A percentile compares a stretch with the other conserved stretches of the same genome.
These are phyloP conservation scores for Elephantulus edwardii DNA, from an alignment of 2,113 vertebrate species.

Conservation along the genomic window DNA sequence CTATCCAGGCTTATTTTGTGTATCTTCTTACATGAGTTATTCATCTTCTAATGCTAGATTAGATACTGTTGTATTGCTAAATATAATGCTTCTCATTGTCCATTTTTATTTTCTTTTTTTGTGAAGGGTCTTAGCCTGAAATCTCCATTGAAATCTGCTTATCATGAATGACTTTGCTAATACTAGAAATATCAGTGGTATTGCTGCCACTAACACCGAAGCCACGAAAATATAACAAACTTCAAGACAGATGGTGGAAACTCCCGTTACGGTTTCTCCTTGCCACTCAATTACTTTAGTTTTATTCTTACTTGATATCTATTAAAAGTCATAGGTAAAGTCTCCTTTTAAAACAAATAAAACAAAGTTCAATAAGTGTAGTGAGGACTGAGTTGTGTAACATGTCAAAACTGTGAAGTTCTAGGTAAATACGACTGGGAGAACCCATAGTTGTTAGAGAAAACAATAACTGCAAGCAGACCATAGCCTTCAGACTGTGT, in stretches of 20 bases:
- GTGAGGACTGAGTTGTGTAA: not conserved
- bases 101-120: too few relatives aligned
- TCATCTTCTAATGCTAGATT: too few relatives aligned
- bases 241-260: not conserved
- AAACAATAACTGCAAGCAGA: not conserved
- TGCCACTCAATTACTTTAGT: not conserved
- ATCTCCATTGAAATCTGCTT: too few relatives aligned
- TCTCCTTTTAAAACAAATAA: not conserved
- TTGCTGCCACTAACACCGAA: too few relatives aligned
- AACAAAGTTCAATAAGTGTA: not conserved
- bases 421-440: not conserved
- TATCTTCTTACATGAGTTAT: too few relatives aligned
- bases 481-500: not conserved
- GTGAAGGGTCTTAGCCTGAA: too few relatives aligned
- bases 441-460: not conserved
- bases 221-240: too few relatives aligned
- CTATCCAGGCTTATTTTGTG: too few relatives aligned
- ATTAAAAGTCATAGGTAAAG: not conserved
- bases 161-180: too few relatives aligned
- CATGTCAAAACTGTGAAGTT: not conserved
- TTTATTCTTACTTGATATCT: not conserved
- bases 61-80: too few relatives aligned
- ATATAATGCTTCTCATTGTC: too few relatives aligned
- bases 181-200: too few relatives aligned
- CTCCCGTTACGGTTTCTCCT: not conserved